phyloP scores from a whole-genome alignment of 2,888 invertebrate genomes.

The Strigamia crassipes region DNA sequence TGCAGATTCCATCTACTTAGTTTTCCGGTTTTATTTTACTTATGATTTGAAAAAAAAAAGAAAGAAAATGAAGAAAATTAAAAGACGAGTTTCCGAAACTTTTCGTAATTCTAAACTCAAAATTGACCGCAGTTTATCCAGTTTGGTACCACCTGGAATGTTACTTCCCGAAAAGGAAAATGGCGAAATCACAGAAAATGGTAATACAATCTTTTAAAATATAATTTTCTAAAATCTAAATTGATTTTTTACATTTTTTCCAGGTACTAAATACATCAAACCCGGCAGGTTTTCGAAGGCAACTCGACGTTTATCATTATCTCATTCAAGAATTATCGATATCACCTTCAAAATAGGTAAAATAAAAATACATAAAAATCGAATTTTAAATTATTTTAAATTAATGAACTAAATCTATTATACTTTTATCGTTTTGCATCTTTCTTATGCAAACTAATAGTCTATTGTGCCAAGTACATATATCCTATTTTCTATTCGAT shows the following conservation, averaged over 20 bases:
- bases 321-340: conserved; percentile 53
- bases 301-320: conserved; percentile 51
- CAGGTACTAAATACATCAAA: neutral
- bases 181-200: conserved; percentile 54
- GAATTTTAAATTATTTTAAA: neutral
- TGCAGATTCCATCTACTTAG: neutral
- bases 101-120: conserved; percentile 53
- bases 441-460: neutral
- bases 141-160: conserved; percentile 55
- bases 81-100: conserved; percentile 57
- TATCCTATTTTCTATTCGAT: neutral
- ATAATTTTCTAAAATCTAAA: neutral
- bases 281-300: conserved; percentile 49
- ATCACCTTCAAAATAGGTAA: conserved; percentile 50
- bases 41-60: conserved; percentile 46
- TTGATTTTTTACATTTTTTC: neutral
- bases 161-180: conserved; percentile 54
- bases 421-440: neutral
- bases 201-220: conserved; percentile 46
- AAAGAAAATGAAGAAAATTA: conserved; percentile 54
- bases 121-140: conserved; percentile 52
- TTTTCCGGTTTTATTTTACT: neutral
- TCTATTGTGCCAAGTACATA: neutral
- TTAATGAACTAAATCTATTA: neutral
- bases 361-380: neutral